phyloP scores from a whole-genome alignment of 2,113 vertebrate genomes.

The Corvus cornix region DNA sequence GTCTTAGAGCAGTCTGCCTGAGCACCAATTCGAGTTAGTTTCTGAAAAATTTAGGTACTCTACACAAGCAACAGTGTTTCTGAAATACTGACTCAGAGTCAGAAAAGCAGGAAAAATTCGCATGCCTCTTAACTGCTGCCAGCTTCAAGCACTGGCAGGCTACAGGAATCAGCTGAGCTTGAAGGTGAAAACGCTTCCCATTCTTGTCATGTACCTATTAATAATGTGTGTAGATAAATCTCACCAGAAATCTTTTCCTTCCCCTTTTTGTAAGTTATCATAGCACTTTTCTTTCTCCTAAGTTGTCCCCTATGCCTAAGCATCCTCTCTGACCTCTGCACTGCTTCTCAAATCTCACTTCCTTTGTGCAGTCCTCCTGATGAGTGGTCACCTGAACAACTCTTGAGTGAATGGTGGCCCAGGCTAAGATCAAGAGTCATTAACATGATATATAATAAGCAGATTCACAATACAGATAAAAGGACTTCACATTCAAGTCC shows the following conservation, averaged over 20 bases:
- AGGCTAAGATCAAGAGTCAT: background rate
- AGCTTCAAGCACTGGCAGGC: background rate
- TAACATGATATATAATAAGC: background rate
- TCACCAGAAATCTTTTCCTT: background rate
- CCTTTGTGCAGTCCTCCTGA: background rate
- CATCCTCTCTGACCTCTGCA: background rate
- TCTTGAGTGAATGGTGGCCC: background rate
- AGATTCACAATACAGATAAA: slow-evolving; percentile 1
- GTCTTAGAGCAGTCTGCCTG: background rate
- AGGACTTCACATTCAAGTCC: background rate
- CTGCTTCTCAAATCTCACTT: background rate
- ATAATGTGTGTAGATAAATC: background rate
- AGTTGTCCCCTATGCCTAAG: background rate
- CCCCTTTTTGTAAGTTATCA: background rate
- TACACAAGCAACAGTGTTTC: background rate
- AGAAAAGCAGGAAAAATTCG: background rate
- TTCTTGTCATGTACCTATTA: background rate
- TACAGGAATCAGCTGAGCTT: background rate
- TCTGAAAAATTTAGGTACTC: slow-evolving; percentile 39
- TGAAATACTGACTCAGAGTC: background rate
- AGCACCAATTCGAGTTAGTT: background rate
- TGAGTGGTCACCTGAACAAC: background rate
- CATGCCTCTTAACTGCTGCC: rapidly evolving
- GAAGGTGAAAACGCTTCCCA: background rate
- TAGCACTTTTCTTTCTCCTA: background rate